phyloP scores from a whole-genome alignment of 2,797 vertebrate species.

The Danio albolineatus region DNA sequence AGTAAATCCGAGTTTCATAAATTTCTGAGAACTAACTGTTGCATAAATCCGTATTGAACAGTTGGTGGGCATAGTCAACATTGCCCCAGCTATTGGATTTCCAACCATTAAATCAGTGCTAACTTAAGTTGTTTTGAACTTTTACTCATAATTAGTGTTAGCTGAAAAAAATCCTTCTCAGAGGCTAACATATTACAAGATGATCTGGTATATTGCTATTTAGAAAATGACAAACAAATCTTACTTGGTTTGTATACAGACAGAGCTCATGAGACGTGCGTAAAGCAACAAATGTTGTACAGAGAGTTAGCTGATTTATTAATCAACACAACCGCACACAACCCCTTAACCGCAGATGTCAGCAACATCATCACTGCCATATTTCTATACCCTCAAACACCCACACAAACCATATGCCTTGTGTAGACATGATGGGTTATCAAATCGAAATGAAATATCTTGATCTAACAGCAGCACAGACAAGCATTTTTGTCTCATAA shows the following conservation, averaged over 20 bases:
- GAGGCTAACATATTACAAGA: not conserved
- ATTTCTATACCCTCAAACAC: constrained; percentile 26
- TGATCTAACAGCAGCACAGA: constrained; percentile 42
- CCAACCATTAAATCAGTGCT: constrained; percentile 8
- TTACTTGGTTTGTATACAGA: not conserved
- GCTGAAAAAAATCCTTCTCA: too few relatives aligned
- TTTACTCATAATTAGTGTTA: not conserved
- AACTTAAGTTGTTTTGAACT: too few relatives aligned
- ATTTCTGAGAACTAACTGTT: not conserved
- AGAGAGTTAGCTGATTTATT: constrained; percentile 45
- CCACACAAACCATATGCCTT: constrained; percentile 46
- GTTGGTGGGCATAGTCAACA: not conserved
- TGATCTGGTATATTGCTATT: not conserved
- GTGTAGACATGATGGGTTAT: constrained; percentile 42
- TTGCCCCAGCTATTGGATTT: not conserved
- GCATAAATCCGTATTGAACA: not conserved
- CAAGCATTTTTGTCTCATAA: constrained; percentile 42
- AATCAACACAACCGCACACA: constrained; percentile 20
- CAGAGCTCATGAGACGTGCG: constrained; percentile 5
- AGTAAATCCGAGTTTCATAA: not conserved
- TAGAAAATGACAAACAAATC: not conserved
- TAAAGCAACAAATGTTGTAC: constrained; percentile 15
- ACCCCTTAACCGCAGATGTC: constrained; percentile 46
- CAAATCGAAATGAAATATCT: constrained; percentile 50
- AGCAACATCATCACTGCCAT: constrained; percentile 30